Evolutionary conservation across 2,797 vertebrate species (phyloP), one percentile per base, ranked within the genome.

Genomic region (Natrix natrix): DNA sequence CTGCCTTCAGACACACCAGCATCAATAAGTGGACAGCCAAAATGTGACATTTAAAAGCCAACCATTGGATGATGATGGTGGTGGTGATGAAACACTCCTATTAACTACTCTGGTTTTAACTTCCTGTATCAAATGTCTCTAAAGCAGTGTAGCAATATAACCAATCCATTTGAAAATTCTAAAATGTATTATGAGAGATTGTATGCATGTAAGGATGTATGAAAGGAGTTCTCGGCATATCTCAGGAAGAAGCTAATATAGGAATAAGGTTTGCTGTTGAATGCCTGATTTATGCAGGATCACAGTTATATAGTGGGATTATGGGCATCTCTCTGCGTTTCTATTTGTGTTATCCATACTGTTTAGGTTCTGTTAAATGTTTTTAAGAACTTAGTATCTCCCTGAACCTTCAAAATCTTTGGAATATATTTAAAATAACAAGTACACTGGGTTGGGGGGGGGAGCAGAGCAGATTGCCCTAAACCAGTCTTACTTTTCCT

Each of bases 1-100:
- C 94, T 95, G 0, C 96, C 96, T 60, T 97, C 97, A 94, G 96
- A 89, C 60, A 91, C 94, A 90, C 96, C 97, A 74, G 96, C 96
- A 92, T 96, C 96, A 28, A 93, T 96, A 90, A 97, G 95, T 88
- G 91, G 93, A 7, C 96, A 97, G 96, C 97, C 96, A 93, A 89
- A 97, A 92, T 98, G 97, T 95, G 97, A 98, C 94, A 96, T 97
- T 95, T 97, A 95, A 97, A 94, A 22, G 52, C 43, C 43, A 48
- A 87, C 66, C 0, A 0, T 60, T 89, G 92, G 92, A 91, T 89
- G 90, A 86, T 91, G 91, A 91, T 89, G 90, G 83, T 91, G 90
- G 61, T 90, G 16, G 20, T 37, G 69, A 78, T 60, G 94, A 28
- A 89, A 91, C 13, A 74, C 63, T 91, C 91, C 94, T 95, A 93